A percentile compares a stretch with the other conserved stretches of the same genome.
Conservation (phyloP, 2,797 vertebrate genomes). For the Syndactyla subalaris region DNA sequence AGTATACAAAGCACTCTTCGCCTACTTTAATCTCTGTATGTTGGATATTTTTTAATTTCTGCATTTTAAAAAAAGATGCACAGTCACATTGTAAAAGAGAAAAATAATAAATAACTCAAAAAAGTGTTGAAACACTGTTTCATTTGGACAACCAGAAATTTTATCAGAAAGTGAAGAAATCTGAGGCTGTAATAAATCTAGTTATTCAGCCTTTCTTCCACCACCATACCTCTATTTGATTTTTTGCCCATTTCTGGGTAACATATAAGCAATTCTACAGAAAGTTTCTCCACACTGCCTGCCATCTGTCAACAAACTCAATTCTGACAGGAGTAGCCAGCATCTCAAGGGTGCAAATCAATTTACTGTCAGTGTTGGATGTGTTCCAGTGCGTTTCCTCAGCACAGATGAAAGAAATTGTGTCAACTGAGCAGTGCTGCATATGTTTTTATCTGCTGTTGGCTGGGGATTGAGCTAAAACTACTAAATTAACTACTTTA, state of each 20-base stretch:
- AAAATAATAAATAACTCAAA: neutral
- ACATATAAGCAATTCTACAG: constrained; percentile 43
- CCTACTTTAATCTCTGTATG: neutral
- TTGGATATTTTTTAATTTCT: neutral
- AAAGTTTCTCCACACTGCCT: constrained; percentile 61
- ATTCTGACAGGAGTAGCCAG: constrained; percentile 71
- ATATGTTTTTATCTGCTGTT: constrained; percentile 66
- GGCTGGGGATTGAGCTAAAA: constrained; percentile 37
- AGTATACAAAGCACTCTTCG: neutral
- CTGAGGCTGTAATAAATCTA: neutral
- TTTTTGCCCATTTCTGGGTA: constrained; percentile 33
- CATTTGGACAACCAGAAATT: neutral
- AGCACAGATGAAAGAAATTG: constrained; percentile 66
- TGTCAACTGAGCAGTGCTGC: constrained; percentile 61
- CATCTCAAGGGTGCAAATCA: constrained; percentile 74
- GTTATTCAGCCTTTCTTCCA: neutral
- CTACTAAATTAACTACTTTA: constrained; percentile 35
- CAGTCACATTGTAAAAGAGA: neutral
- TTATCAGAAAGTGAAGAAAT: neutral
- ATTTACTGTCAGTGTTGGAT: constrained; percentile 71
- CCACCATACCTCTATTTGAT: neutral
- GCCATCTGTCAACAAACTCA: constrained; percentile 71
- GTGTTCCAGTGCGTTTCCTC: constrained; percentile 67
- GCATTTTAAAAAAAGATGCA: neutral
- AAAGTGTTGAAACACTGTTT: neutral